Evolutionary conservation across 2,797 vertebrate genomes (phyloP), one percentile per base, ranked within the genome.

Genomic region (Chaetophractus vellerosus): DNA sequence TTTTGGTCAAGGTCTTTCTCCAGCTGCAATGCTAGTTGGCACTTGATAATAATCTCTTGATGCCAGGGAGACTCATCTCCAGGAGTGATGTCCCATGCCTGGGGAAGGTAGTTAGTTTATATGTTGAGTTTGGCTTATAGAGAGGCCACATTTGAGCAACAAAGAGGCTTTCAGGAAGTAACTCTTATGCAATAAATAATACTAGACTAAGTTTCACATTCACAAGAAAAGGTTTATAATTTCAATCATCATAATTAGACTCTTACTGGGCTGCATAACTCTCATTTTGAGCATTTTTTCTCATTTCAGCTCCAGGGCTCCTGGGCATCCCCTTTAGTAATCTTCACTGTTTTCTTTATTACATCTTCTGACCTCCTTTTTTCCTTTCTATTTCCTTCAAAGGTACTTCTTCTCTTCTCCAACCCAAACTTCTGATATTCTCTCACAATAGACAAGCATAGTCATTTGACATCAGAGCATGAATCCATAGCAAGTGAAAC

Each of bases 291-390:
- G 24, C n/a, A 85, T 45, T 36, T 84, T 52, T 81, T 82, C 21
- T 86, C 23, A 28, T 4, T 71, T 72, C 24, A 72, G 23, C 45
- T 81, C 57, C 41, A 41, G 61, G 55, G 3, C 21, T 83, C 80
- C 55, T 64, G 92, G 89, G 38, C 28, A 3, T 93, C 41, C 14
- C 4, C 10, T 80, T 36, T 31, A 19, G 15, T 63, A 36, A 89
- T 19, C 48, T 92, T 92, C n/a, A 64, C 87, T 74, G 69, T 59
- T 76, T 89, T 82, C 52, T 90, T 83, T 55, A 36, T 71, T 90
- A 11, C 10, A 74, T 57, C 69, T 61, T 59, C 38, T 61, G 33
- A 78, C 11, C 41, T 83, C 28, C 10, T 87, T 74, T 76, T 38
- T 80, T 85, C 55, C n/a, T 90, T 83, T 36, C 26, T 64, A 18